A percentile compares a stretch with the other conserved stretches of the same genome.
Evolutionary conservation across 2,797 vertebrate species (phyloP).

Genomic region (Catostomus latipinnis): DNA sequence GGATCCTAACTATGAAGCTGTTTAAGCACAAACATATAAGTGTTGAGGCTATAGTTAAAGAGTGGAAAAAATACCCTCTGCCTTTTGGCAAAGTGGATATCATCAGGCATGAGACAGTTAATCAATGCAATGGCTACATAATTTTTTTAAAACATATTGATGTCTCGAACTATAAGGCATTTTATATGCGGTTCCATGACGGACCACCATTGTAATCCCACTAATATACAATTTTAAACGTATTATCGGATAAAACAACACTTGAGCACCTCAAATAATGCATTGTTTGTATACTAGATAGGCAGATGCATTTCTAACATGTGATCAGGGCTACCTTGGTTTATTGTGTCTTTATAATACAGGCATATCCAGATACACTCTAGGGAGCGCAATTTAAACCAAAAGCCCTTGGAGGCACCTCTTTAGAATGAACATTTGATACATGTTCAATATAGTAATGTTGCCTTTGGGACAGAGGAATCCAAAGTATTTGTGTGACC

Average conservation of each 20-base stretch:
- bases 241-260: not conserved
- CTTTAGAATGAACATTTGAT: constrained; percentile 21
- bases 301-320: constrained; percentile 3
- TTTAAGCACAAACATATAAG: no score
- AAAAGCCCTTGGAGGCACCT: constrained; percentile 12
- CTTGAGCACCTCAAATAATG: not conserved
- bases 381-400: constrained; percentile 21
- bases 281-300: constrained; percentile 2
- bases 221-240: not conserved
- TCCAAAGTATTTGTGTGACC: constrained; percentile 72
- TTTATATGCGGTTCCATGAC: not conserved
- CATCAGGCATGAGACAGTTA: no score
- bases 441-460: constrained; percentile 54
- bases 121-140: no score
- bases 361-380: constrained; percentile 26
- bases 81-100: no score
- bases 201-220: not conserved
- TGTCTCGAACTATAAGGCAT: no score
- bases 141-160: no score
- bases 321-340: constrained; percentile 23
- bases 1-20: no score
- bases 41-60: no score
- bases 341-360: constrained; percentile 23
- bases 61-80: no score
- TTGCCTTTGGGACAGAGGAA: constrained; percentile 62